Percentiles rank a stretch among this genome's conserved stretches.
Evolutionary conservation across 1,140 invertebrate species (phyloP).

Genomic region (Macrosteles quadrilineatus): DNA sequence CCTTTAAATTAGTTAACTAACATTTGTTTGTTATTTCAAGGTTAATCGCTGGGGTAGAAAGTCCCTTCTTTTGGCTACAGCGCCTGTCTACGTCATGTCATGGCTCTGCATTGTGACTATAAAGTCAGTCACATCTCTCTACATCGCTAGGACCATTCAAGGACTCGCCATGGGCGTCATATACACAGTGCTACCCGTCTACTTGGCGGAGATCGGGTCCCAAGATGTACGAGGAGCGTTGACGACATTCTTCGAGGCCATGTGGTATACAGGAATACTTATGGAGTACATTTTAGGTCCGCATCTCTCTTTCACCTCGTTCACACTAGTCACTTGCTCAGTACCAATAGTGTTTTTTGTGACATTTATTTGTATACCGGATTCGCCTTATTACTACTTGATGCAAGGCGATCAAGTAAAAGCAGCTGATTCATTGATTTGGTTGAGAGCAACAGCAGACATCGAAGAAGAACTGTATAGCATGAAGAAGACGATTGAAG

Average conservation of each 20-base stretch:
- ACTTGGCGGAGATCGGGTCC: slow-evolving; percentile 76
- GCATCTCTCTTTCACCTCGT: slow-evolving; percentile 63
- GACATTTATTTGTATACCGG: slow-evolving; percentile 75
- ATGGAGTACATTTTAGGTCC: slow-evolving; percentile 76
- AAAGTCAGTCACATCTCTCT: slow-evolving; percentile 57
- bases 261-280: slow-evolving; percentile 75
- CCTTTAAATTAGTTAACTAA: no score
- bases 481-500: slow-evolving; percentile 36
- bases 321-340: slow-evolving; percentile 64
- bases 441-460: slow-evolving; percentile 56
- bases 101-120: slow-evolving; percentile 60
- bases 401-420: slow-evolving; percentile 60
- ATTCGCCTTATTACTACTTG: slow-evolving; percentile 75
- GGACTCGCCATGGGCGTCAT: slow-evolving; percentile 73
- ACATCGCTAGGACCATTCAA: slow-evolving; percentile 41
- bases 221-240: slow-evolving; percentile 42
- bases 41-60: slow-evolving; percentile 37
- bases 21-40: no score
- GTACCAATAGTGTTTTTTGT: slow-evolving; percentile 62
- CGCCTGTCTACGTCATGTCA: slow-evolving; percentile 69
- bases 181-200: slow-evolving; percentile 79
- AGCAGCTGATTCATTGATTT: slow-evolving; percentile 64
- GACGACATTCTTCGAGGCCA: slow-evolving; percentile 80
- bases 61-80: slow-evolving; percentile 66
- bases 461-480: slow-evolving; percentile 35